These are phyloP conservation scores for Alcedo atthis DNA, from an alignment of 2,797 vertebrate species.

Conservation along the genomic window DNA sequence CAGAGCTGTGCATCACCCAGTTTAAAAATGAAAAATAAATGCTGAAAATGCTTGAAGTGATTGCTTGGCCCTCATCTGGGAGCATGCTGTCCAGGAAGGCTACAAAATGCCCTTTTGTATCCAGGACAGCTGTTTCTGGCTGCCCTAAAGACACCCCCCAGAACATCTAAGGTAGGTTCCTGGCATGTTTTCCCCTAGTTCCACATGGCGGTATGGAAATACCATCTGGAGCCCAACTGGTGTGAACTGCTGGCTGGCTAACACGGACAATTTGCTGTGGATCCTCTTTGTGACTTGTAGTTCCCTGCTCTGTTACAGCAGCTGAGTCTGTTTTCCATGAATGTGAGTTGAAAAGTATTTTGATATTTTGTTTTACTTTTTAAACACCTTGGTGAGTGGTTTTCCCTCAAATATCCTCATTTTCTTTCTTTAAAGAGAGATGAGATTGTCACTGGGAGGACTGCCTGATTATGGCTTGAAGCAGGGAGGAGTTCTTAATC, in stretches of 20 bases:
- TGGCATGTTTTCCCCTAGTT: not conserved
- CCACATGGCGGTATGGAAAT: not conserved
- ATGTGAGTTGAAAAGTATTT: not conserved
- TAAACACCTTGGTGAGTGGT: not conserved
- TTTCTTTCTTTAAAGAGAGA: not conserved
- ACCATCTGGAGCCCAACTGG: not conserved
- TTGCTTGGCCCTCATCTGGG: not conserved
- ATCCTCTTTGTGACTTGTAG: rapidly evolving
- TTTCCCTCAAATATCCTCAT: not conserved
- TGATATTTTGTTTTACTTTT: not conserved
- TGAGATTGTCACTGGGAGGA: not conserved
- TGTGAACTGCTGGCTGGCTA: not conserved
- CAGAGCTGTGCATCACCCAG: not conserved
- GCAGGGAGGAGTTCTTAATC: not conserved
- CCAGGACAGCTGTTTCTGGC: not conserved
- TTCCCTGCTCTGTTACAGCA: not conserved
- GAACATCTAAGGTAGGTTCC: not conserved
- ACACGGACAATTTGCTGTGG: not conserved
- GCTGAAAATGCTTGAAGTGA: not conserved
- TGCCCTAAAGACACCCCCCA: not conserved
- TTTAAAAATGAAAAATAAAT: not conserved
- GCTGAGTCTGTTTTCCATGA: not conserved
- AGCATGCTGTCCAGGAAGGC: not conserved
- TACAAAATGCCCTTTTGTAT: not conserved
- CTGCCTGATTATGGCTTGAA: not conserved